Evolutionary conservation across 2,113 vertebrate species (phyloP), one percentile per base, ranked within the genome.

Genomic region (Plecturocebus donacophilus): DNA sequence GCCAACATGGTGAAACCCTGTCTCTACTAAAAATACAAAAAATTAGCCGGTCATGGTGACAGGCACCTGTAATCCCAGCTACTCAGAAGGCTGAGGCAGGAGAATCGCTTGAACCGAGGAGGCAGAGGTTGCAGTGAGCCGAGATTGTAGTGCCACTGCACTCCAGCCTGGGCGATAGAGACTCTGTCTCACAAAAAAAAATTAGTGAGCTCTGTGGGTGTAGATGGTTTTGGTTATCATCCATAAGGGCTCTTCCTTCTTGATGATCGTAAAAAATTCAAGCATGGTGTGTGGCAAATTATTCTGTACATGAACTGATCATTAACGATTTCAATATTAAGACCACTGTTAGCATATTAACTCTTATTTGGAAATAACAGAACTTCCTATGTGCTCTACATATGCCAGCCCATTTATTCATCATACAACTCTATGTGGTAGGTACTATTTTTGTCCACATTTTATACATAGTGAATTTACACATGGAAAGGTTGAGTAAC

Each of bases 301-400:
- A 80, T 75, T 82, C 56, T 97, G 68, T 82, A 85, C 91, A 66
- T 89, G 35, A 5, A 79, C 27, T 88, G 84, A 77, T 85, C 14
- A 16, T 84, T 95, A 93, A 66, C 13, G 47, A 20, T 66, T 83
- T 83, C 40, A 79, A 38, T 90, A 77, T 79, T 87, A 75, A 96
- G 47, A 64, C 32, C 27, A 42, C 20, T 87, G 23, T 92, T 82
- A 81, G 84, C 19, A 76, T 66, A 90, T 40, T 70, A 70, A 82
- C 45, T 80, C 40, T 54, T 47, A 82, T 17, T 38, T 66, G 45
- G 52, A 75, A 75, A 25, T 49, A 52, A 10, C 58, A 70, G 20
- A 54, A 47, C 25, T 93, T 87, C 68, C 70, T 68, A 45, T 27
- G 23, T 80, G 12, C 32, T 76, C 71, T 79, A 83, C 13, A 61